Conservation (phyloP, 1,140 invertebrate species). For the Lucilia cuprina region DNA sequence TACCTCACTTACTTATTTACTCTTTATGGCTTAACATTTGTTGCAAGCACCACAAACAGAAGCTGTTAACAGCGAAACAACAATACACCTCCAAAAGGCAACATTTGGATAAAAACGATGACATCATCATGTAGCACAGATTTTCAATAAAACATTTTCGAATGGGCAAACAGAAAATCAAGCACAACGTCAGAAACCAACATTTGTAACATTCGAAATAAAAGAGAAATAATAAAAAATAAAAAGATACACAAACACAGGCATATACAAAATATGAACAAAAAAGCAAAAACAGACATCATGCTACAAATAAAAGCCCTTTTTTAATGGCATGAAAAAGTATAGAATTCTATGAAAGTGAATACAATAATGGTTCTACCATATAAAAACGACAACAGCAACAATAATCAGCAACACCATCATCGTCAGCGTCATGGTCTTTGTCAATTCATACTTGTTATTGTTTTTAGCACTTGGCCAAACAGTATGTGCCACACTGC, state of each 20-base stretch:
- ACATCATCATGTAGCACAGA: conserved; percentile 35
- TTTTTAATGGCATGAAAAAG: background rate
- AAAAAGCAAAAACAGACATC: background rate
- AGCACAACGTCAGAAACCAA: background rate
- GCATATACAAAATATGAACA: background rate
- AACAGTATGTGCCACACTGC: background rate
- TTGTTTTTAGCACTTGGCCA: background rate
- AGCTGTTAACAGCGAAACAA: background rate
- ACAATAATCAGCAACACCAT: background rate
- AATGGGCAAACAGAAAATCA: conserved; percentile 5
- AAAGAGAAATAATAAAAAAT: background rate
- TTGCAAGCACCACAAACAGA: background rate
- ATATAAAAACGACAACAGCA: too few relatives aligned
- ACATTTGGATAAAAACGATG: conserved; percentile 17
- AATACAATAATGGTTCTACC: background rate
- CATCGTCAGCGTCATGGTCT: background rate
- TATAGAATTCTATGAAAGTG: background rate
- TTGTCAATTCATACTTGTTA: background rate
- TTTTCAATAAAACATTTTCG: conserved; percentile 31
- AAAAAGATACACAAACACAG: background rate
- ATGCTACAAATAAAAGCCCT: conserved; percentile 11
- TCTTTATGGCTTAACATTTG: background rate
- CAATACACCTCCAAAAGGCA: background rate
- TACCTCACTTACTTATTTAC: background rate
- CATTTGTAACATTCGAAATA: background rate